A percentile compares a stretch with the other conserved stretches of the same genome.
Evolutionary conservation across 2,113 vertebrate genomes (phyloP).

Genomic region (Urocolius indicus): DNA sequence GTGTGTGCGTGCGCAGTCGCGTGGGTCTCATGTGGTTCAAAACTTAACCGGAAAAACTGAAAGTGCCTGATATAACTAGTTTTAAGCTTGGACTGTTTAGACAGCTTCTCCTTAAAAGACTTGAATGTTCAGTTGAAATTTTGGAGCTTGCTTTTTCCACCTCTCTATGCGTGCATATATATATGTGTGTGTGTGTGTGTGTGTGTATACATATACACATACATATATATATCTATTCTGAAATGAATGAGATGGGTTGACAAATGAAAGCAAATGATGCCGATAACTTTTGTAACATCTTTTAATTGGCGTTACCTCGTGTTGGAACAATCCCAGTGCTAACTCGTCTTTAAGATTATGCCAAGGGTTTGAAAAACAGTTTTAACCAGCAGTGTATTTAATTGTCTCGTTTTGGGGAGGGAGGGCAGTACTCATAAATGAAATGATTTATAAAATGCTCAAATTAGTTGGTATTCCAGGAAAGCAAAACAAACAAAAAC

Average conservation of each 20-base stretch:
- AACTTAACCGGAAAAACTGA: constrained; percentile 87
- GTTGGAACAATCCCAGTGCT: constrained; percentile 43
- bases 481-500: constrained; percentile 42
- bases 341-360: background rate
- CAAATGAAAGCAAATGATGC: constrained; percentile 40
- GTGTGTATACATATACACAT: accelerated
- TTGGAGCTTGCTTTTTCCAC: constrained; percentile 89
- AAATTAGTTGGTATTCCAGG: constrained; percentile 71
- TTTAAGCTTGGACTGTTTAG: constrained; percentile 90
- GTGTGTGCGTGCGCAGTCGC: constrained; percentile 28
- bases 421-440: background rate
- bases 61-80: constrained; percentile 96
- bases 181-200: background rate
- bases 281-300: constrained; percentile 63
- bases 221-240: background rate
- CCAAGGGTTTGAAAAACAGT: constrained; percentile 46
- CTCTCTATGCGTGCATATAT: constrained; percentile 51
- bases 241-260: constrained; percentile 26
- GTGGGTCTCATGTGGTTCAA: constrained; percentile 80
- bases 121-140: constrained; percentile 94
- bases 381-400: constrained; percentile 56
- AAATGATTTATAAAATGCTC: constrained; percentile 54
- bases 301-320: constrained; percentile 43
- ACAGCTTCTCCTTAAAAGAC: constrained; percentile 92
- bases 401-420: background rate